These are phyloP conservation scores for Apotomis betuletana DNA, from an alignment of 2,888 invertebrate species.

Conservation along the genomic window DNA sequence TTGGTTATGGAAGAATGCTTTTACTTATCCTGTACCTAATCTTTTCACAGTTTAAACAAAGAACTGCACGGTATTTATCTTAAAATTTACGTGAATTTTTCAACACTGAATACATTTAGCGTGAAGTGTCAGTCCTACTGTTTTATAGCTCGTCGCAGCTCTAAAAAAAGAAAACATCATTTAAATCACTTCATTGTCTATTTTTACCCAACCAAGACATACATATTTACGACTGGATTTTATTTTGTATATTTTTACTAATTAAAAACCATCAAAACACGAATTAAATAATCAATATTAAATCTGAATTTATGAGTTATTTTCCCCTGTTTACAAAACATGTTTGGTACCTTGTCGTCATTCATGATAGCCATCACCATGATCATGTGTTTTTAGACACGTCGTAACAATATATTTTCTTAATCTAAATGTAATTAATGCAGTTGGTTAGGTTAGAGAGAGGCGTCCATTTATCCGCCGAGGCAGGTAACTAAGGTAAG, in stretches of 20 bases:
- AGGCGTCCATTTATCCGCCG: constrained; percentile 59
- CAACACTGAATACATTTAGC: constrained; percentile 31
- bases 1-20: constrained; percentile 34
- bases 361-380: not conserved
- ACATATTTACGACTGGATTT: not conserved
- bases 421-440: constrained; percentile 36
- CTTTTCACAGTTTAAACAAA: constrained; percentile 37
- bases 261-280: not conserved
- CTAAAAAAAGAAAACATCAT: not conserved
- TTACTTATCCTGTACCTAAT: constrained; percentile 35
- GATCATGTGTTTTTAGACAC: constrained; percentile 4
- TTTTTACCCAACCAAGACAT: not conserved
- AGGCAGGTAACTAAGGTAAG: constrained; percentile 60
- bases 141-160: not conserved
- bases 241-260: not conserved
- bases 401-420: not conserved
- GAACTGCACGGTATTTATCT: constrained; percentile 31
- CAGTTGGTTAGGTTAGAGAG: constrained; percentile 59
- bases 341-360: not conserved
- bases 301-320: not conserved
- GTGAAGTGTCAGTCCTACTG: not conserved
- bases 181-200: too few relatives aligned
- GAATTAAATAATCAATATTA: not conserved
- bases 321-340: not conserved
- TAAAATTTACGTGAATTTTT: constrained; percentile 27